A percentile compares a stretch with the other conserved stretches of the same genome.
These are phyloP conservation scores for Leptopilina syphax DNA, from an alignment of 2,888 invertebrate genomes.

Conservation along the genomic window DNA sequence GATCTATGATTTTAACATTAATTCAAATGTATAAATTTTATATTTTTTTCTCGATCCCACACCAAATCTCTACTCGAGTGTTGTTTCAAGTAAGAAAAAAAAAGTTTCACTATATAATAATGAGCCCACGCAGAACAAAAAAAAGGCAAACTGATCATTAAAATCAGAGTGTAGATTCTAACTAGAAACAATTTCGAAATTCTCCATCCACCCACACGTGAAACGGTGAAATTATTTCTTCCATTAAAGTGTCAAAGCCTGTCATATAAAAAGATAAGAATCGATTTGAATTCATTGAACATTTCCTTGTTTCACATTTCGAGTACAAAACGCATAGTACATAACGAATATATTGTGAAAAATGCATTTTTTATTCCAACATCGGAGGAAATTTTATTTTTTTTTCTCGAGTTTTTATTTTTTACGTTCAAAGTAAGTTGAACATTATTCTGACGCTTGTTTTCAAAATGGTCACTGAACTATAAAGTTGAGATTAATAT, in stretches of 20 bases:
- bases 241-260: constrained; percentile 34
- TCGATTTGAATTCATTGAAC: constrained; percentile 16
- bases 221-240: constrained; percentile 27
- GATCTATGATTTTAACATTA: too few species aligned
- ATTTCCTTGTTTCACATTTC: constrained; percentile 37
- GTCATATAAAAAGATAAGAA: constrained; percentile 28
- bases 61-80: neutral
- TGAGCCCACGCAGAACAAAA: constrained; percentile 28
- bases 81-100: neutral
- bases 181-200: constrained; percentile 30
- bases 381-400: constrained; percentile 10
- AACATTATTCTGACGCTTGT: constrained; percentile 31
- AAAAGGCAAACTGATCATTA: neutral
- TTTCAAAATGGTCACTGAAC: constrained; percentile 20
- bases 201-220: constrained; percentile 25
- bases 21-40: neutral
- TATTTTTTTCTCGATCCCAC: neutral
- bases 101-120: constrained; percentile 33
- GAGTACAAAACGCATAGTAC: neutral
- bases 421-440: constrained; percentile 2
- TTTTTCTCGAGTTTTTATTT: neutral
- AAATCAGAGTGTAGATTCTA: constrained; percentile 30
- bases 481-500: constrained; percentile 33
- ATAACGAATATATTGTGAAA: neutral
- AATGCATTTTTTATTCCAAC: neutral